A percentile compares a stretch with the other conserved stretches of the same genome.
These are phyloP conservation scores for Papilio protenor DNA, from an alignment of 2,888 invertebrate genomes.

Conservation along the genomic window DNA sequence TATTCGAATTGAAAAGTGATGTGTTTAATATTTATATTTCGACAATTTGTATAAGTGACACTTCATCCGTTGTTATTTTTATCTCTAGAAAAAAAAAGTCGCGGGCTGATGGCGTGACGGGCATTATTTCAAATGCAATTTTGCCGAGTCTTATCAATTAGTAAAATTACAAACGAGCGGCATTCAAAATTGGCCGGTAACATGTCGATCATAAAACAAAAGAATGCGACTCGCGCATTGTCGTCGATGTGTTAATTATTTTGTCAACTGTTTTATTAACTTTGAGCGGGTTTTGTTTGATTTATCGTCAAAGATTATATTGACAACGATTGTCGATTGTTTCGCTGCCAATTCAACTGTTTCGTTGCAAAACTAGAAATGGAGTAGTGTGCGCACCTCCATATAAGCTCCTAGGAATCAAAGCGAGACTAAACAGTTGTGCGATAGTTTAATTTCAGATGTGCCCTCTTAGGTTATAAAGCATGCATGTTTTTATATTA, in stretches of 20 bases:
- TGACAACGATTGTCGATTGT: background rate
- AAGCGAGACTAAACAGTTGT: too few relatives aligned
- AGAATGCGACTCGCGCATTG: background rate
- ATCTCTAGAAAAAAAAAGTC: background rate
- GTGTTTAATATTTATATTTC: background rate
- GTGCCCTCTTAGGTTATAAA: background rate
- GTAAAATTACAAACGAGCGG: background rate
- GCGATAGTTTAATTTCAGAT: too few relatives aligned
- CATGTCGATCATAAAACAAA: background rate
- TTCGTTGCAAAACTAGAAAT: too few relatives aligned
- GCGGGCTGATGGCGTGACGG: background rate
- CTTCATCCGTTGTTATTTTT: background rate
- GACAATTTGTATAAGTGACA: background rate
- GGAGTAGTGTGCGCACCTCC: too few relatives aligned
- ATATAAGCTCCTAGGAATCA: too few relatives aligned
- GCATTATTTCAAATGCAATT: background rate
- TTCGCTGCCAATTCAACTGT: too few relatives aligned
- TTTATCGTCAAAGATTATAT: background rate
- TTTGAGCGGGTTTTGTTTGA: background rate
- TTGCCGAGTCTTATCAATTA: background rate
- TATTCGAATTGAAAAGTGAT: background rate
- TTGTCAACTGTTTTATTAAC: background rate
- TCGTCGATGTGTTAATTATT: constrained; percentile 9
- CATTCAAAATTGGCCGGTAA: background rate
- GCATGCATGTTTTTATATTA: background rate